A percentile compares a stretch with the other conserved stretches of the same genome.
phyloP scores from a whole-genome alignment of 2,888 invertebrate species.

The Plemyria rubiginata region DNA sequence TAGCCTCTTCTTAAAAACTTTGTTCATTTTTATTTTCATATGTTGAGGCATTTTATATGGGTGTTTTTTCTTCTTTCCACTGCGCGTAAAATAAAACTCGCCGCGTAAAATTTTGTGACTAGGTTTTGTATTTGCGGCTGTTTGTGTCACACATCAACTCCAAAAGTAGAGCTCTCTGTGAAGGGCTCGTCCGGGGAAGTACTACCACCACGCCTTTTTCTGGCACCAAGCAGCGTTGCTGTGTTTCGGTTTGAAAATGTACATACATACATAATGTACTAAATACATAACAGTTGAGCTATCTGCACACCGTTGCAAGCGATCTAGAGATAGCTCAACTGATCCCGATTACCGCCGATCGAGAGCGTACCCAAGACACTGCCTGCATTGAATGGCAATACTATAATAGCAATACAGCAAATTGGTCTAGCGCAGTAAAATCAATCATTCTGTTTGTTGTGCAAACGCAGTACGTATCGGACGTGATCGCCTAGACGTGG shows the following conservation, averaged over 20 bases:
- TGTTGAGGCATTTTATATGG: constrained; percentile 19
- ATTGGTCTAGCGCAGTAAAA: neutral
- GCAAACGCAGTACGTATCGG: constrained; percentile 14
- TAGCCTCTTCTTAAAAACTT: constrained; percentile 4
- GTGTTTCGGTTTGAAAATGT: no score
- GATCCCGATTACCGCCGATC: no score
- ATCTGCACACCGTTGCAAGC: no score
- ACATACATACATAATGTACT: no score
- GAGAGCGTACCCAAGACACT: no score
- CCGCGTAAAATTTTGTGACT: constrained; percentile 10
- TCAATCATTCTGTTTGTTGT: constrained; percentile 25
- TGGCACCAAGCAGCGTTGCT: no score
- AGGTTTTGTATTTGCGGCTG: neutral
- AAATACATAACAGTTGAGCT: no score
- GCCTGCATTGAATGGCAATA: no score
- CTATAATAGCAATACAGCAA: neutral
- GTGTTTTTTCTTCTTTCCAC: constrained; percentile 13
- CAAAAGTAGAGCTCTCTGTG: neutral
- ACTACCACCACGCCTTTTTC: no score
- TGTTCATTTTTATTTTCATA: constrained; percentile 17
- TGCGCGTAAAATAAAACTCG: constrained; percentile 24
- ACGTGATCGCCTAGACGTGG: constrained; percentile 48
- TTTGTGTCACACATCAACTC: neutral
- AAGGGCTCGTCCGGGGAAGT: no score
- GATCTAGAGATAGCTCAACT: no score